phyloP scores from a whole-genome alignment of 2,113 vertebrate genomes.

The Seriola dumerili region DNA sequence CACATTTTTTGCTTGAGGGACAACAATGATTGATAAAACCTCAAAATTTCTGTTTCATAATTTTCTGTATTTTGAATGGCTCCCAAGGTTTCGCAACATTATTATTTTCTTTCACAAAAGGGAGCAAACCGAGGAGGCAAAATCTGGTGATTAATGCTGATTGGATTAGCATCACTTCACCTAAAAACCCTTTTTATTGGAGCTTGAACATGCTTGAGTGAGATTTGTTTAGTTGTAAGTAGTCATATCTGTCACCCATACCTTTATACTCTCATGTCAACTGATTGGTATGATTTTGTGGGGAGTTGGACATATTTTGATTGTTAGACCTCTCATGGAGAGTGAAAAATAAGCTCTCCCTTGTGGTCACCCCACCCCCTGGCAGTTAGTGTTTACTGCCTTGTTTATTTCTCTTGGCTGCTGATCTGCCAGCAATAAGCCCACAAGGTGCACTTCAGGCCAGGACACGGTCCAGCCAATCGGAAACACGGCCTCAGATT shows the following conservation, averaged over 20 bases:
- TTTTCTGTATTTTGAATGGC: no score
- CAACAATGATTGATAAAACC: not conserved
- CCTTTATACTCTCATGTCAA: constrained; percentile 21
- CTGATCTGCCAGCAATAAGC: constrained; percentile 41
- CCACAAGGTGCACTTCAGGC: constrained; percentile 66
- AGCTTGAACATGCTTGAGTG: not conserved
- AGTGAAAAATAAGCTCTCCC: constrained; percentile 59
- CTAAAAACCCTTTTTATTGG: not conserved
- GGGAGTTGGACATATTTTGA: constrained; percentile 48
- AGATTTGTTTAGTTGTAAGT: constrained; percentile 28
- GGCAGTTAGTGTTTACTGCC: constrained; percentile 64
- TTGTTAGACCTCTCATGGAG: constrained; percentile 32
- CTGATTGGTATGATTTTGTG: constrained; percentile 35
- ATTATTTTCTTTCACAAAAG: no score
- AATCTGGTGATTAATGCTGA: constrained; percentile 3
- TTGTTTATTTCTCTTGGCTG: constrained; percentile 75
- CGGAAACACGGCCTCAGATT: constrained; percentile 17
- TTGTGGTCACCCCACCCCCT: constrained; percentile 13
- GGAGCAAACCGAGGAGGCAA: no score
- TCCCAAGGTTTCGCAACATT: no score
- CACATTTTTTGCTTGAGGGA: not conserved
- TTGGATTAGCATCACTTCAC: not conserved
- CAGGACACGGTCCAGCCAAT: constrained; percentile 42
- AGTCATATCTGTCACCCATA: not conserved
- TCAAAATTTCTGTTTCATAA: not conserved